Evolutionary conservation across 1,140 invertebrate species (phyloP).

Genomic region (Anastrepha ludens): DNA sequence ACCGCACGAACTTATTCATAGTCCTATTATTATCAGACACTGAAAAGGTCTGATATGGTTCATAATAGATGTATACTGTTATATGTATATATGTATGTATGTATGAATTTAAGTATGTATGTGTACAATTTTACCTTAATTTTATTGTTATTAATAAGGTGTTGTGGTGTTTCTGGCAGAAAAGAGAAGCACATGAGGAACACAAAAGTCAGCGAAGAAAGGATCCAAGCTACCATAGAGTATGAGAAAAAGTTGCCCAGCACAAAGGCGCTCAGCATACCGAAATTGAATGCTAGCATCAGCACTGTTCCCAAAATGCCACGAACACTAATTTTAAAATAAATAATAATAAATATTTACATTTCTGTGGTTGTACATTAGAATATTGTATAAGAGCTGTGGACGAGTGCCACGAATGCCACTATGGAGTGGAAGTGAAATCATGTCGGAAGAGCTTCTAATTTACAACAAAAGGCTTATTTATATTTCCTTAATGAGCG

Average conservation of each 20-base stretch:
- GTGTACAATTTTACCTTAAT: conserved; percentile 68
- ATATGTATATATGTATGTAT: too few relatives aligned
- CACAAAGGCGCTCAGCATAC: conserved; percentile 76
- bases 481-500: too few relatives aligned
- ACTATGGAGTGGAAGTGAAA: too few relatives aligned
- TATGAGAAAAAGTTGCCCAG: conserved; percentile 75
- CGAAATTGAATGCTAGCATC: conserved; percentile 76
- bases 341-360: conserved; percentile 12
- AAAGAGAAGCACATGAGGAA: conserved; percentile 75
- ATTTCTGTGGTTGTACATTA: not conserved
- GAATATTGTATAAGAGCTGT: too few relatives aligned
- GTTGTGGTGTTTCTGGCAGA: conserved; percentile 77
- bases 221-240: conserved; percentile 74
- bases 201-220: conserved; percentile 73
- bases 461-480: too few relatives aligned
- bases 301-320: conserved; percentile 76
- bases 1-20: too few relatives aligned
- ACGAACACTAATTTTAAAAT: conserved; percentile 63
- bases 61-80: too few relatives aligned
- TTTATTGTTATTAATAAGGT: conserved; percentile 76
- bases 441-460: too few relatives aligned
- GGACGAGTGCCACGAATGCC: too few relatives aligned
- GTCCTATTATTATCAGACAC: too few relatives aligned
- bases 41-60: too few relatives aligned
- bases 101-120: not conserved